These are phyloP conservation scores for Stegophylla sp. DNA, from an alignment of 2,888 invertebrate species.

Conservation along the genomic window DNA sequence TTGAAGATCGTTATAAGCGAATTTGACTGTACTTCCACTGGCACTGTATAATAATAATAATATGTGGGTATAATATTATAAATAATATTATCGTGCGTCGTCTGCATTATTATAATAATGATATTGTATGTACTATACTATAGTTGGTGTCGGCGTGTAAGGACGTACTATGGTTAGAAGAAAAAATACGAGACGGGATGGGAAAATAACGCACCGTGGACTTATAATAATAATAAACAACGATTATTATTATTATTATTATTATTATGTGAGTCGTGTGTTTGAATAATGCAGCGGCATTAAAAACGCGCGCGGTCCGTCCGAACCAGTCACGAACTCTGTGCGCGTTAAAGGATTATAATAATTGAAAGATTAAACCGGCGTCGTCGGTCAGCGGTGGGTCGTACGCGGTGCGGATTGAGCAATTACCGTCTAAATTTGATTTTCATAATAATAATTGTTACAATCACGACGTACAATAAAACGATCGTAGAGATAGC, in stretches of 20 bases:
- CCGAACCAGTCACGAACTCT: slow-evolving; percentile 30
- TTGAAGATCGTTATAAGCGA: too few species aligned
- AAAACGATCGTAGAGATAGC: neutral
- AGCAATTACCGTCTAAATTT: slow-evolving; percentile 22
- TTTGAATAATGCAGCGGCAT: slow-evolving; percentile 25
- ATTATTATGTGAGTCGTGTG: slow-evolving; percentile 10
- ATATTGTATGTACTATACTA: too few species aligned
- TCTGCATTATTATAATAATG: too few species aligned
- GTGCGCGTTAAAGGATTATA: slow-evolving; percentile 24
- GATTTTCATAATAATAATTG: neutral
- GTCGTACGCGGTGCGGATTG: neutral
- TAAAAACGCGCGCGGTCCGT: neutral
- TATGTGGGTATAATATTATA: neutral
- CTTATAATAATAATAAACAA: slow-evolving; percentile 16
- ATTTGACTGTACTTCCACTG: too few species aligned
- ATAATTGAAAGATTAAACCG: slow-evolving; percentile 44
- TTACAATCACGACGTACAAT: neutral
- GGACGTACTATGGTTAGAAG: neutral
- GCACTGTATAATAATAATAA: too few species aligned
- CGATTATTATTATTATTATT: slow-evolving; percentile 22
- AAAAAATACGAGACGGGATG: neutral
- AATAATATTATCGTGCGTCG: too few species aligned
- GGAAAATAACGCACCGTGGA: neutral
- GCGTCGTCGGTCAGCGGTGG: neutral
- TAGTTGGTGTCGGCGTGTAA: neutral